A percentile compares a stretch with the other conserved stretches of the same genome.
Evolutionary conservation across 2,797 vertebrate genomes (phyloP).

Genomic region (Anas flavirostris): DNA sequence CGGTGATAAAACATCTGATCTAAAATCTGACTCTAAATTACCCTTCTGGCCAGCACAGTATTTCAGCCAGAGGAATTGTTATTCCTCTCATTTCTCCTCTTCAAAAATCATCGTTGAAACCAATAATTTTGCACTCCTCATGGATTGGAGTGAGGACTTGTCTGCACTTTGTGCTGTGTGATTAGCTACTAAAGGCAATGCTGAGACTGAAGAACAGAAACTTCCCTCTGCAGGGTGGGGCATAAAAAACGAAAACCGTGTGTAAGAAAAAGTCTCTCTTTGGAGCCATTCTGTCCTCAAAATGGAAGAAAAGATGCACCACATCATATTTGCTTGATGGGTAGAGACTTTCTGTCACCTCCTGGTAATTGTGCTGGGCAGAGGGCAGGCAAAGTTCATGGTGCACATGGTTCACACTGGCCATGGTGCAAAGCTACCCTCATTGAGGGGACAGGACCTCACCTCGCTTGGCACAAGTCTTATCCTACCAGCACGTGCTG

Average conservation of each 20-base stretch:
- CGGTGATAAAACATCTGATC: slow-evolving; percentile 13
- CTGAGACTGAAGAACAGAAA: background rate
- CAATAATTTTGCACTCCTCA: background rate
- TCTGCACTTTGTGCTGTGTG: background rate
- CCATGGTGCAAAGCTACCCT: background rate
- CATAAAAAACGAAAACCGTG: background rate
- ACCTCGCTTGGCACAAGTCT: background rate
- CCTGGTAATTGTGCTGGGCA: background rate
- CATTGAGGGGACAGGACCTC: accelerated
- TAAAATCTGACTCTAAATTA: slow-evolving; percentile 23
- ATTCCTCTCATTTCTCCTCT: background rate
- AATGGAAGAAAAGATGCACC: background rate
- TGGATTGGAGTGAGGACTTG: background rate
- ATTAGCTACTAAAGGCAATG: background rate
- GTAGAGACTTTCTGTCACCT: background rate
- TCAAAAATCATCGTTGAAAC: background rate
- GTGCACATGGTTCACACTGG: background rate
- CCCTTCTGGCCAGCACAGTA: background rate
- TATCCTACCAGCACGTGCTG: background rate
- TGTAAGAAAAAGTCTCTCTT: background rate
- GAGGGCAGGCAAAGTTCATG: background rate
- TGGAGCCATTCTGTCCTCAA: background rate
- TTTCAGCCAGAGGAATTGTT: background rate
- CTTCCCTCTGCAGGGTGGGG: background rate
- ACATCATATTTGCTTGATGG: accelerated